Percentiles rank a stretch among this genome's conserved stretches.
Evolutionary conservation across 2,113 vertebrate species (phyloP).

Genomic region (Phaethornis superciliosus): DNA sequence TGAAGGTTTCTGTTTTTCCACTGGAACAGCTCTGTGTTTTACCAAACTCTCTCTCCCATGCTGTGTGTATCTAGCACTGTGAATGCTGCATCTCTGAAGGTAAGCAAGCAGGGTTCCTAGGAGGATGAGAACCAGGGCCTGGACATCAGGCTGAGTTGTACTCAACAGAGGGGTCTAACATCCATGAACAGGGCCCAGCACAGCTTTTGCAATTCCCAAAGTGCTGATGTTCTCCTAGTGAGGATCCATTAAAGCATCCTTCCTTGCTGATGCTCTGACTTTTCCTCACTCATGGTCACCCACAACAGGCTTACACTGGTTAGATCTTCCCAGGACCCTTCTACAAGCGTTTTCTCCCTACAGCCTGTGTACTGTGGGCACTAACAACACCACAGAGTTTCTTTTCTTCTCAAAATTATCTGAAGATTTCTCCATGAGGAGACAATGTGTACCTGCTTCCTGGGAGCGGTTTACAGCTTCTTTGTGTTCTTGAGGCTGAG

Average conservation of each 20-base stretch:
- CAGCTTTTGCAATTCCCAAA: background rate
- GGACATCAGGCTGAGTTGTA: background rate
- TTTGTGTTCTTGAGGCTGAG: background rate
- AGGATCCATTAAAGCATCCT: background rate
- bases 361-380: background rate
- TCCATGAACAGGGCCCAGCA: background rate
- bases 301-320: accelerated
- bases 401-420: background rate
- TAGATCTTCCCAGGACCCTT: background rate
- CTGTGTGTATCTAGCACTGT: background rate
- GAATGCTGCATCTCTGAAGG: background rate
- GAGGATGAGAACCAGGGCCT: background rate
- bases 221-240: background rate
- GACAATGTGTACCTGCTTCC: background rate
- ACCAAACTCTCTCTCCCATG: background rate
- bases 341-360: background rate
- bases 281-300: background rate
- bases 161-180: background rate
- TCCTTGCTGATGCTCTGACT: background rate
- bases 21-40: background rate
- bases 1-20: background rate
- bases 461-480: background rate
- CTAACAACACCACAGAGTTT: background rate
- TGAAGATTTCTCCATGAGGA: background rate
- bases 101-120: background rate